Percentiles rank a stretch among this genome's conserved stretches.
These are phyloP conservation scores for Emydoidea blandingii DNA, from an alignment of 2,797 vertebrate species.

Conservation along the genomic window DNA sequence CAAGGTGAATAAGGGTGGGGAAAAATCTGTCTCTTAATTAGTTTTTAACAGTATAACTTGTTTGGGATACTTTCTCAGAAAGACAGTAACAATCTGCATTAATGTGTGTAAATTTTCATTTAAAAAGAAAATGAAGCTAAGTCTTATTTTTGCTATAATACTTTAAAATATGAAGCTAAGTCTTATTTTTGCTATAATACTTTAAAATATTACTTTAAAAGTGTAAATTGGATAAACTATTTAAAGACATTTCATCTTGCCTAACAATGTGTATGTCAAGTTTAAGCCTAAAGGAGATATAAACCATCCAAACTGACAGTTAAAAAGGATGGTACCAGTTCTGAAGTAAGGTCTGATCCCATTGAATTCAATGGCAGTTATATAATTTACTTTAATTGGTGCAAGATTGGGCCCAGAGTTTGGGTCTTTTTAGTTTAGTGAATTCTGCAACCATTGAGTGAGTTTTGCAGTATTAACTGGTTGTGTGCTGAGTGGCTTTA, in stretches of 20 bases:
- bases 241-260: not conserved
- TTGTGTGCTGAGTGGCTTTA: not conserved
- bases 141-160: not conserved
- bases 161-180: not conserved
- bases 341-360: not conserved
- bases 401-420: not conserved
- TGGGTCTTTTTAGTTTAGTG: not conserved
- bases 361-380: not conserved
- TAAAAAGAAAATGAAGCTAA: not conserved
- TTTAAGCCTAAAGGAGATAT: not conserved
- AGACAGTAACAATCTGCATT: not conserved
- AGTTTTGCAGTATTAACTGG: not conserved
- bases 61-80: not conserved
- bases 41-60: not conserved
- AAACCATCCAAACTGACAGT: not conserved
- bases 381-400: not conserved
- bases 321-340: not conserved
- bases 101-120: not conserved
- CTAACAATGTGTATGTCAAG: not conserved
- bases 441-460: not conserved
- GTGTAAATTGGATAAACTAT: too few species aligned
- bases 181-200: not conserved
- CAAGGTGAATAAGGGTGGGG: not conserved
- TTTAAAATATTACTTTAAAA: too few species aligned
- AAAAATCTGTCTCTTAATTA: not conserved